These are phyloP conservation scores for Lottia scabra DNA, from an alignment of 2,888 invertebrate species.

Conservation along the genomic window DNA sequence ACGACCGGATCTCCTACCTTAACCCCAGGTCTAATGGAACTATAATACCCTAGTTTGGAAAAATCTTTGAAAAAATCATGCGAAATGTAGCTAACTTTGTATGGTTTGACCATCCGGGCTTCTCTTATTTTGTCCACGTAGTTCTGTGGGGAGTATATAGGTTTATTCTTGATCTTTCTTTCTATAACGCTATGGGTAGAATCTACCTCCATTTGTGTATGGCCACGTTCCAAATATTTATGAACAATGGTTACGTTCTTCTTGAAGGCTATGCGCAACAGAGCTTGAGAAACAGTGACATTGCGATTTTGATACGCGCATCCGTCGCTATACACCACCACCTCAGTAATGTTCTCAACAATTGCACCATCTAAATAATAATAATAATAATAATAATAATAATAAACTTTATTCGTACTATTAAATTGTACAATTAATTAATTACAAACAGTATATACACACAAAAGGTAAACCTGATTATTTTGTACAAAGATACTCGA, in stretches of 20 bases:
- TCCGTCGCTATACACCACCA: background rate
- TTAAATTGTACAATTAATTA: too few relatives aligned
- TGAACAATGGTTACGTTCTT: conserved; percentile 16
- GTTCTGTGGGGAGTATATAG: conserved; percentile 18
- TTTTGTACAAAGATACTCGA: too few relatives aligned
- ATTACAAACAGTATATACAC: too few relatives aligned
- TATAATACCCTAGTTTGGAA: conserved; percentile 14
- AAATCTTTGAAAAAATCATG: conserved; percentile 23
- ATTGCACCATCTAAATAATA: too few relatives aligned
- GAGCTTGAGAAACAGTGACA: background rate
- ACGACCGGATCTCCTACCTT: conserved; percentile 20
- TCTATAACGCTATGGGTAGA: conserved; percentile 24
- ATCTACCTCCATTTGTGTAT: conserved; percentile 34
- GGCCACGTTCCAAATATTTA: conserved; percentile 27
- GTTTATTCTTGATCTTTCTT: conserved; percentile 17
- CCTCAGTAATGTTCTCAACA: background rate
- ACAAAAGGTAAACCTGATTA: too few relatives aligned
- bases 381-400: too few relatives aligned
- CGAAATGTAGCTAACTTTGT: conserved; percentile 25
- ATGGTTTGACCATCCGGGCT: conserved; percentile 3
- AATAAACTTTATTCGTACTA: too few relatives aligned
- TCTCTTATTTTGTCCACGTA: conserved; percentile 2
- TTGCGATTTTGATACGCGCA: background rate
- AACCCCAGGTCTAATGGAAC: conserved; percentile 20
- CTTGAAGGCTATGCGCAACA: background rate